Evolutionary conservation across 2,888 invertebrate genomes (phyloP), one percentile per base, ranked within the genome.

Genomic region (Coremacera marginata): DNA sequence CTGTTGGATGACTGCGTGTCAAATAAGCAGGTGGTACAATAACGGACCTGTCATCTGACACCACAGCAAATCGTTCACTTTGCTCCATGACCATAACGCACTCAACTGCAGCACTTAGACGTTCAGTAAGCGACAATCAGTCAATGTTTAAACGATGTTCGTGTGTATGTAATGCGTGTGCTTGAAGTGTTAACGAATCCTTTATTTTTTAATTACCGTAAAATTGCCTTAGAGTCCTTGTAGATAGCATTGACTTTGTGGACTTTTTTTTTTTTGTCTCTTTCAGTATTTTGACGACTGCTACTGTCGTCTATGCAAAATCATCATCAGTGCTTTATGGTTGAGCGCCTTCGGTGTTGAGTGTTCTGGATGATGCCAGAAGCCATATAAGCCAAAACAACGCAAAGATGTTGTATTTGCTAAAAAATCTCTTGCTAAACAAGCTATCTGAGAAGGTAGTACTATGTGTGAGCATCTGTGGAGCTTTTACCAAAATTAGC

Each of bases 41-140:
- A 76, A 77, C 65, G 72, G 76, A 76, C 79, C 75, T 75, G 78
- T 79, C 79, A 81, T 78, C 74, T 74, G 81, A 80, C 78, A 80
- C 77, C 80, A 78, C 78, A 78, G 31, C 25, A 79, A 79, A 79
- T 79, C 80, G 81, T 79, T 79, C 79, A 81, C 22, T 77, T 81
- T 77, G 67, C 76, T 70, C 65, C 72, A 75, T 75, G 67, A 19
- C 44, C 8, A 44, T 67, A 3, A 44, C 19, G 25, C 49, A 16
- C 19, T 22, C 22, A 68, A 68, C 14, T n/a, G 16, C 67, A 44
- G 49, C 19, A 44, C 27, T 14, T 11, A 11, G 44, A 44, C 55
- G 16, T n/a, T 16, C 63, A 31, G 63, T 31, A 14, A n/a, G 57
- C 25, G 19, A 49, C 62, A 4, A 22, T 25, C 16, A 49, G 37